Evolutionary conservation across 2,888 invertebrate genomes (phyloP).

Genomic region (Spilarctia lutea): DNA sequence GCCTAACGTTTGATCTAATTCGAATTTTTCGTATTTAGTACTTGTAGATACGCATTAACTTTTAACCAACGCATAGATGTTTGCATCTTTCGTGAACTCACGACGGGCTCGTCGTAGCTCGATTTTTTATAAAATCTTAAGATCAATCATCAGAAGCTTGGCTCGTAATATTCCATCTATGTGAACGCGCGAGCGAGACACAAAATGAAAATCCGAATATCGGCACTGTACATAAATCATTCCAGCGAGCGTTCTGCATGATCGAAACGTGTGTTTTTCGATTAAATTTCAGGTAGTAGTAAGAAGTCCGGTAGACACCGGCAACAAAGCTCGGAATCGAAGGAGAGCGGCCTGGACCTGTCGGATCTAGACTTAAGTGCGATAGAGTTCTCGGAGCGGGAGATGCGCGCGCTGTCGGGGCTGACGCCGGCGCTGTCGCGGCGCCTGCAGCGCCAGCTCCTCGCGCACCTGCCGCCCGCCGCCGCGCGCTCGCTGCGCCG

Average conservation of each 20-base stretch:
- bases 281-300: slow-evolving; percentile 83
- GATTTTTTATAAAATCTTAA: slow-evolving; percentile 24
- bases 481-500: slow-evolving; percentile 89
- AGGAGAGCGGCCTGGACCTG: slow-evolving; percentile 80
- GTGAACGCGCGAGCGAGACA: slow-evolving; percentile 40
- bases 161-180: slow-evolving; percentile 36
- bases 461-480: slow-evolving; percentile 90
- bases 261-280: slow-evolving; percentile 86
- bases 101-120: slow-evolving; percentile 23
- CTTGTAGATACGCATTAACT: slow-evolving; percentile 76
- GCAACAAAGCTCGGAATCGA: slow-evolving; percentile 54
- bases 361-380: slow-evolving; percentile 89
- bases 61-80: slow-evolving; percentile 72
- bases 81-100: slow-evolving; percentile 51
- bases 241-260: slow-evolving; percentile 84
- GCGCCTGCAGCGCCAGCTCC: slow-evolving; percentile 90
- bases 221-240: slow-evolving; percentile 81
- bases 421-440: slow-evolving; percentile 90
- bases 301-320: slow-evolving; percentile 76
- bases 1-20: slow-evolving; percentile 79
- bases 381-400: slow-evolving; percentile 89
- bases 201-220: slow-evolving; percentile 35
- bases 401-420: slow-evolving; percentile 89
- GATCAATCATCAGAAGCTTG: slow-evolving; percentile 28
- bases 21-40: slow-evolving; percentile 65